These are phyloP conservation scores for Antheraea pernyi DNA, from an alignment of 1,140 invertebrate genomes.

Conservation along the genomic window DNA sequence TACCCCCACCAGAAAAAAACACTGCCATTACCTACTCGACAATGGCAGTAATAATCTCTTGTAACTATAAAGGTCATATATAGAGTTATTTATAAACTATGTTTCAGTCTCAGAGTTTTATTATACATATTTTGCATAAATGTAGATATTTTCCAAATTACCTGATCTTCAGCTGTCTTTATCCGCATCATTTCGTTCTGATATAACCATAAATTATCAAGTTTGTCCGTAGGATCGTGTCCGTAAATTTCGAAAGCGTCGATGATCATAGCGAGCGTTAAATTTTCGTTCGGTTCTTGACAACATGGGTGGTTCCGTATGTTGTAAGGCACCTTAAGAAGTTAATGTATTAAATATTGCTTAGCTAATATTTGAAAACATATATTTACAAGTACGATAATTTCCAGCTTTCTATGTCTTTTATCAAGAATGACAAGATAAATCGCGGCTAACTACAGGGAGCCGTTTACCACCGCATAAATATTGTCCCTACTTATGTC, in stretches of 20 bases:
- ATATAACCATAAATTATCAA: conserved; percentile 66
- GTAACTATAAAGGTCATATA: no score
- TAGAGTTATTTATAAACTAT: no score
- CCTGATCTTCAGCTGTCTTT: conserved; percentile 68
- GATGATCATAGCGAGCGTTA: conserved; percentile 69
- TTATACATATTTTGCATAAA: no score
- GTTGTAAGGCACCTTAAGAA: conserved; percentile 4
- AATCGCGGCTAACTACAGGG: no score
- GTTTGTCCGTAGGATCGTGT: conserved; percentile 68
- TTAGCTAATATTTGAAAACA: not conserved
- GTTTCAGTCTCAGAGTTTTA: no score
- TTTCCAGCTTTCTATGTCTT: no score
- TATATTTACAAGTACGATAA: not conserved
- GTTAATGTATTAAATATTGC: not conserved
- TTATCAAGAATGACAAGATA: no score
- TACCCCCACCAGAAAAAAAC: no score
- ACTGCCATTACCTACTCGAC: no score
- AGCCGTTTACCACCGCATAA: no score
- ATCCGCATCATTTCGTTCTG: conserved; percentile 68
- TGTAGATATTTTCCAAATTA: conserved; percentile 15
- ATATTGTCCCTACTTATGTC: no score
- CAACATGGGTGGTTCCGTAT: conserved; percentile 60
- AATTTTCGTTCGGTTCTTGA: conserved; percentile 52
- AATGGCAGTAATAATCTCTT: no score
- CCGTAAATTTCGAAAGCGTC: conserved; percentile 73